These are phyloP conservation scores for Erebia aethiops DNA, from an alignment of 2,888 invertebrate species.

Conservation along the genomic window DNA sequence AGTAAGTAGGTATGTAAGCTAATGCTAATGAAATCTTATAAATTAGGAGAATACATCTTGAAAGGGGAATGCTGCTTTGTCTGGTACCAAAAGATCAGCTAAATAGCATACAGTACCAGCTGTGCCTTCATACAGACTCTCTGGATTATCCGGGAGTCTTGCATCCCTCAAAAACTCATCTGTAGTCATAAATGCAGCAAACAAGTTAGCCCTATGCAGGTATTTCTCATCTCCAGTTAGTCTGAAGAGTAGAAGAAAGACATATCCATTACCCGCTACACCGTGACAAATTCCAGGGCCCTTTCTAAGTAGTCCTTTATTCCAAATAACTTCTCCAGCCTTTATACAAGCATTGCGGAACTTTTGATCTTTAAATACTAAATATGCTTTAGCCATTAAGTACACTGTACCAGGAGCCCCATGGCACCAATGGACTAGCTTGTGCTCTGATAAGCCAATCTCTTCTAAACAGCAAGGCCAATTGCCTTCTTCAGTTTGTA, in stretches of 20 bases:
- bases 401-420: conserved; percentile 93
- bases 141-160: conserved; percentile 90
- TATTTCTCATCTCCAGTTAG: conserved; percentile 88
- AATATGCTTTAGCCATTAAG: conserved; percentile 90
- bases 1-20: no score
- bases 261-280: conserved; percentile 91
- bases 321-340: conserved; percentile 91
- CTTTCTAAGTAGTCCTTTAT: conserved; percentile 91
- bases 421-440: conserved; percentile 95
- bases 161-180: conserved; percentile 86
- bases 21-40: not conserved
- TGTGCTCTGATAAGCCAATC: conserved; percentile 82
- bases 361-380: conserved; percentile 87
- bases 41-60: conserved; percentile 85
- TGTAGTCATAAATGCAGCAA: conserved; percentile 88
- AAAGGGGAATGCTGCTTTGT: conserved; percentile 91
- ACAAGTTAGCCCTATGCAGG: conserved; percentile 88
- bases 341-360: conserved; percentile 87
- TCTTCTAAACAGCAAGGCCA: conserved; percentile 90
- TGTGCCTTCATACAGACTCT: conserved; percentile 92
- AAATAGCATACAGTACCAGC: conserved; percentile 94
- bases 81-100: conserved; percentile 88
- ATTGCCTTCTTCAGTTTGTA: conserved; percentile 89
- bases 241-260: conserved; percentile 89
- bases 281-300: conserved; percentile 97